Conservation (phyloP, 2,797 vertebrate species). For the Helostoma temminkii region DNA sequence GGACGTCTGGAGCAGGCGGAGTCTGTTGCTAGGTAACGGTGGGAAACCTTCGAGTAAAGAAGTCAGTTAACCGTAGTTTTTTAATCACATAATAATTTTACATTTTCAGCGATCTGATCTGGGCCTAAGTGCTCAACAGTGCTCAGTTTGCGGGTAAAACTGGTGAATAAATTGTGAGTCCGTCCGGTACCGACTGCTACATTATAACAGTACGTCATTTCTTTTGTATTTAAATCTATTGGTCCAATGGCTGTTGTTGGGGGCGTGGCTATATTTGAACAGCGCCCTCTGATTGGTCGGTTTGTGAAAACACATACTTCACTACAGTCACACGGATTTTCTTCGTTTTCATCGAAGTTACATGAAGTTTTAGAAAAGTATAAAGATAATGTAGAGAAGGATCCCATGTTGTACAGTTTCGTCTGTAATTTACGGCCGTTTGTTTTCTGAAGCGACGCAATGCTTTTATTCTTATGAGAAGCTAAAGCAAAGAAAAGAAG, state of each 20-base stretch:
- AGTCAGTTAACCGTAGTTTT: not conserved
- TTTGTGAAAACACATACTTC: slow-evolving; percentile 44
- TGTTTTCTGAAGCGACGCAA: not conserved
- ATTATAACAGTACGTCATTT: slow-evolving; percentile 43
- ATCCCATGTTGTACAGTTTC: not conserved
- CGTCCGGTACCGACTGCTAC: slow-evolving; percentile 16
- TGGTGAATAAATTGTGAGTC: no score
- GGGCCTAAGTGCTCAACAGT: no score
- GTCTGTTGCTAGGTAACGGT: slow-evolving; percentile 69
- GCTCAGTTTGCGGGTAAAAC: no score
- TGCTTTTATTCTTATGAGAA: slow-evolving; percentile 31
- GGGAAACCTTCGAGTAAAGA: not conserved
- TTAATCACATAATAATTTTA: not conserved
- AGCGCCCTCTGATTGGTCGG: slow-evolving; percentile 69
- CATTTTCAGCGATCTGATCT: no score
- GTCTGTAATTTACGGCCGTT: no score
- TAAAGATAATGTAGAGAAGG: slow-evolving; percentile 25
- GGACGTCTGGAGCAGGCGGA: slow-evolving; percentile 64
- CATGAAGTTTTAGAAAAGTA: slow-evolving; percentile 60
- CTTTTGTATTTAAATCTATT: slow-evolving; percentile 71
- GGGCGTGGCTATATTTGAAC: slow-evolving; percentile 85
- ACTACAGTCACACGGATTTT: not conserved
- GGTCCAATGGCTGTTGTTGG: slow-evolving; percentile 46
- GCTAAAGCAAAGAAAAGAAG: slow-evolving; percentile 43
- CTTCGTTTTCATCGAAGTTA: slow-evolving; percentile 41